Evolutionary conservation across 2,113 vertebrate genomes (phyloP).

Genomic region (Gavialis gangeticus): DNA sequence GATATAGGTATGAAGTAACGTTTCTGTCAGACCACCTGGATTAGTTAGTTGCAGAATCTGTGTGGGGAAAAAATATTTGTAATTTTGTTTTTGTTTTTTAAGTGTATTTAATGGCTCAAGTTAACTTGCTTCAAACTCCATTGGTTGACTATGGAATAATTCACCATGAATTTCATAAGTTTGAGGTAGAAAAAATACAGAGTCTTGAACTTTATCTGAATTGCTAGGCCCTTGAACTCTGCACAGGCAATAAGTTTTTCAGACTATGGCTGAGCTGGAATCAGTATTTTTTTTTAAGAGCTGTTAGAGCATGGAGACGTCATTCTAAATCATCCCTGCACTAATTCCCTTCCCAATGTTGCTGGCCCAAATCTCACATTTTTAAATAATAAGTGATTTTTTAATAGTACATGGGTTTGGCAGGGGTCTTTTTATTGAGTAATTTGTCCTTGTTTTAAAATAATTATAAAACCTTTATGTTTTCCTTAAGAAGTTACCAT

Average conservation of each 20-base stretch:
- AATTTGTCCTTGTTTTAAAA: not conserved
- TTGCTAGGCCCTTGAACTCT: not conserved
- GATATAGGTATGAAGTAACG: not conserved
- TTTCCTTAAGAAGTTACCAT: conserved; percentile 43
- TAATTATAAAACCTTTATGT: not conserved
- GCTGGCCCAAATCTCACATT: conserved; percentile 38
- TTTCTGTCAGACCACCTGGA: not conserved
- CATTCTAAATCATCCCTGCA: not conserved
- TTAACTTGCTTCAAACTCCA: conserved; percentile 37
- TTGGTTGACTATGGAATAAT: not conserved
- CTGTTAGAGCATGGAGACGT: not conserved
- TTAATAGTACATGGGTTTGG: not conserved
- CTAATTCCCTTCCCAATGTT: conserved; percentile 1
- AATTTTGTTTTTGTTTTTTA: conserved; percentile 10
- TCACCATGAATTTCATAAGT: not conserved
- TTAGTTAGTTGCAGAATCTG: not conserved
- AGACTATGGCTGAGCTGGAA: not conserved
- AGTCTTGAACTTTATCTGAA: not conserved
- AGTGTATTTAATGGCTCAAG: not conserved
- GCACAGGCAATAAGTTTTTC: not conserved
- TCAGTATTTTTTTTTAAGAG: not conserved
- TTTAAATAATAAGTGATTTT: conserved; percentile 20
- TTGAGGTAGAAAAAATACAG: not conserved
- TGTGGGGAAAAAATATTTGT: not conserved
- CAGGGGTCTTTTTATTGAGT: conserved; percentile 41